These are phyloP conservation scores for Chalcis sispes DNA, from an alignment of 2,888 invertebrate genomes.

Conservation along the genomic window DNA sequence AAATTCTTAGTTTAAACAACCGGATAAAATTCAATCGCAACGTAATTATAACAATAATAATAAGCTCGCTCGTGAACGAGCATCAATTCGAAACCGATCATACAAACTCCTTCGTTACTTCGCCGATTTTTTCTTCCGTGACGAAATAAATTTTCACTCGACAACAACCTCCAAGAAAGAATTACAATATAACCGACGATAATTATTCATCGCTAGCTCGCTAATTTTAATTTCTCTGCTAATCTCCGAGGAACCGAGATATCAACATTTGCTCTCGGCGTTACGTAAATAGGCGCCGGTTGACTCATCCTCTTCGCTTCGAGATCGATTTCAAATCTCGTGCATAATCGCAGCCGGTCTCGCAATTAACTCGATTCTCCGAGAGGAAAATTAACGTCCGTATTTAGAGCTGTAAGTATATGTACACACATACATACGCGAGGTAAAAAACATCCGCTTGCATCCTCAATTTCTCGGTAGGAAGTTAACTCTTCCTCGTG, in stretches of 20 bases:
- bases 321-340: conserved; percentile 29
- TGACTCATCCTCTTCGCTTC: neutral
- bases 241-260: neutral
- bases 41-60: too few relatives aligned
- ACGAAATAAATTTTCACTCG: conserved; percentile 13
- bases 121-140: neutral
- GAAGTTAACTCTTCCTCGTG: conserved; percentile 4
- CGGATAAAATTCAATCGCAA: too few relatives aligned
- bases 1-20: too few relatives aligned
- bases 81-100: conserved; percentile 8
- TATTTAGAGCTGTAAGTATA: neutral
- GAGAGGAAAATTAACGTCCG: conserved; percentile 26
- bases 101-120: too few relatives aligned
- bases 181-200: neutral
- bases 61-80: too few relatives aligned
- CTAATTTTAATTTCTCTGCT: neutral
- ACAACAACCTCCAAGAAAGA: too few relatives aligned
- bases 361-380: conserved; percentile 26
- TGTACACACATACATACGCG: neutral
- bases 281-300: conserved; percentile 19
- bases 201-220: neutral
- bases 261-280: neutral
- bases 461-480: conserved; percentile 38
- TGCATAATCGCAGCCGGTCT: too few relatives aligned
- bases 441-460: too few relatives aligned